These are phyloP conservation scores for Lanius ludovicianus DNA, from an alignment of 2,113 vertebrate genomes.

Conservation along the genomic window DNA sequence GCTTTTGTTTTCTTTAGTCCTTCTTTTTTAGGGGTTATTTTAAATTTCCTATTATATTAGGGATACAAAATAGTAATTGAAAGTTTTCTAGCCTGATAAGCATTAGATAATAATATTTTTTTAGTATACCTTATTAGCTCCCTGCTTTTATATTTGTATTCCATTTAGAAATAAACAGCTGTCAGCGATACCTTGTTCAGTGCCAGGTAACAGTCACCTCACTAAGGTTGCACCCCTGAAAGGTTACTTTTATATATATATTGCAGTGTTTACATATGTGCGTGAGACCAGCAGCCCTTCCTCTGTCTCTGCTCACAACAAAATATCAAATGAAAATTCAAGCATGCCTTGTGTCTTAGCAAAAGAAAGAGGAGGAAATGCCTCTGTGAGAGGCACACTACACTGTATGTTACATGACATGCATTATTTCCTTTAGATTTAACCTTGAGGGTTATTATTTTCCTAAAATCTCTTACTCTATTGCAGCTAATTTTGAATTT, in stretches of 20 bases:
- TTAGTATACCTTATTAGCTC: not conserved
- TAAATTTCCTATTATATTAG: not conserved
- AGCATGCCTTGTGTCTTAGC: not conserved
- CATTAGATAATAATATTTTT: not conserved
- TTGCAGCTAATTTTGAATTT: not conserved
- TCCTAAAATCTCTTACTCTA: not conserved
- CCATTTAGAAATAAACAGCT: not conserved
- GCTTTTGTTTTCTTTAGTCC: not conserved
- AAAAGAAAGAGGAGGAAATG: not conserved
- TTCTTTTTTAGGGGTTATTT: conserved; percentile 34
- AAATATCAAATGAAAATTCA: not conserved
- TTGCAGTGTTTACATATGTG: not conserved
- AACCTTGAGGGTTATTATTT: not conserved
- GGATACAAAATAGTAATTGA: not conserved
- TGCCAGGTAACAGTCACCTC: not conserved
- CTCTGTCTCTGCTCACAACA: not conserved
- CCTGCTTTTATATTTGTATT: not conserved
- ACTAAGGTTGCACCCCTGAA: not conserved
- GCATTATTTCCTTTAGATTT: not conserved
- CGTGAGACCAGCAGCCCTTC: not conserved
- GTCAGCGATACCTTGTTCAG: not conserved
- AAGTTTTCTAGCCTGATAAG: not conserved
- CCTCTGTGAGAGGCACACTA: not conserved
- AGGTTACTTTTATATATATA: not conserved
- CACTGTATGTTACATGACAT: not conserved